A percentile compares a stretch with the other conserved stretches of the same genome.
phyloP scores from a whole-genome alignment of 2,113 vertebrate genomes.

The Sus scrofa region DNA sequence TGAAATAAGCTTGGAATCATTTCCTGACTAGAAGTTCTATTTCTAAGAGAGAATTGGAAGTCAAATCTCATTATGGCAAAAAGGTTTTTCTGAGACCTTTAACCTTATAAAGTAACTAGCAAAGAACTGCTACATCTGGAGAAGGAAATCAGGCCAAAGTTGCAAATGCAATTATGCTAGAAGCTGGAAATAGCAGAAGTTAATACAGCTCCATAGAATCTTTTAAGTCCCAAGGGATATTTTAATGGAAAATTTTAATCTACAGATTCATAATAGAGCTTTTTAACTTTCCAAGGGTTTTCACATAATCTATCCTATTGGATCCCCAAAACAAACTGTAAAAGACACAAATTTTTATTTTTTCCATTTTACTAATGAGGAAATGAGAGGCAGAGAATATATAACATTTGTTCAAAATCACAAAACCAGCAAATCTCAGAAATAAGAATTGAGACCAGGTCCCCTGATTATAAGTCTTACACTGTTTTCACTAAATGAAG shows the following conservation, averaged over 20 bases:
- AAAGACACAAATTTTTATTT: not conserved
- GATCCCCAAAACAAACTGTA: not conserved
- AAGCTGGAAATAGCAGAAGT: not conserved
- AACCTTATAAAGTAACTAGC: not conserved
- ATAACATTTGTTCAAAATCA: not conserved
- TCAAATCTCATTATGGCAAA: not conserved
- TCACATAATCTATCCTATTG: not conserved
- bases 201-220: not conserved
- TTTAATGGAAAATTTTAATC: not conserved
- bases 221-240: not conserved
- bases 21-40: not conserved
- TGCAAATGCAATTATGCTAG: not conserved
- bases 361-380: not conserved
- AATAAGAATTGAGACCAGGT: not conserved
- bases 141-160: not conserved
- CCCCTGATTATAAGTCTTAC: slow-evolving; percentile 15
- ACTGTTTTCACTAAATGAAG: slow-evolving; percentile 29
- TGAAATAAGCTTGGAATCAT: not conserved
- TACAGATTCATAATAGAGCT: not conserved
- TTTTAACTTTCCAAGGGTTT: not conserved
- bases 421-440: not conserved
- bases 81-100: not conserved
- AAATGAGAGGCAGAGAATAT: not conserved
- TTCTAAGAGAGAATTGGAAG: not conserved
- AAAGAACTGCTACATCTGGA: not conserved